Percentiles rank a stretch among this genome's conserved stretches.
These are phyloP conservation scores for Oreotrochilus melanogaster DNA, from an alignment of 2,113 vertebrate species.

Conservation along the genomic window DNA sequence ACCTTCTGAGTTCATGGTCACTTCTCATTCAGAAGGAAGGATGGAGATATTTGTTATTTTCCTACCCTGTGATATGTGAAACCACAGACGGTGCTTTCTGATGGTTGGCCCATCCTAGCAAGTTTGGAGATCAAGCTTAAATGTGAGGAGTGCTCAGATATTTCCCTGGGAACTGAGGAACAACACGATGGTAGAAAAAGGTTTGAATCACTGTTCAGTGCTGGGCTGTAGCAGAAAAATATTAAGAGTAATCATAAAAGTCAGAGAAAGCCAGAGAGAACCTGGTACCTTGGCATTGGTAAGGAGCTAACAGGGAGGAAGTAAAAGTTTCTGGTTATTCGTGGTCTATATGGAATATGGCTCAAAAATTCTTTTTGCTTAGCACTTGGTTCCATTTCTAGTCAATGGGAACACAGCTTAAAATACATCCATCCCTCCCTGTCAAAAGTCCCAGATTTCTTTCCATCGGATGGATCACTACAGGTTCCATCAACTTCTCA, in stretches of 20 bases:
- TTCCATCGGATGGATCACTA: background rate
- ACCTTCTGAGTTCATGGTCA: background rate
- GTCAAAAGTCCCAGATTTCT: background rate
- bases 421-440: background rate
- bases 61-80: background rate
- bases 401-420: background rate
- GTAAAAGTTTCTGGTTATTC: background rate
- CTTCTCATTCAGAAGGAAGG: background rate
- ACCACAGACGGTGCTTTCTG: background rate
- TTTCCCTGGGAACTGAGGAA: background rate
- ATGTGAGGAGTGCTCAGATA: background rate
- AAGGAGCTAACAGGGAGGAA: background rate
- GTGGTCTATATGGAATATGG: background rate
- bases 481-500: accelerated
- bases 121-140: background rate
- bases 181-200: background rate
- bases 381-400: background rate
- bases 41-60: background rate
- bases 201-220: background rate
- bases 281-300: background rate
- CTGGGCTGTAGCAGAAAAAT: background rate
- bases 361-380: background rate
- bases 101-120: background rate
- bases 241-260: background rate
- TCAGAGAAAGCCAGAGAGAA: background rate